A percentile compares a stretch with the other conserved stretches of the same genome.
phyloP scores from a whole-genome alignment of 2,888 invertebrate genomes.

The Dromius quadrimaculatus region DNA sequence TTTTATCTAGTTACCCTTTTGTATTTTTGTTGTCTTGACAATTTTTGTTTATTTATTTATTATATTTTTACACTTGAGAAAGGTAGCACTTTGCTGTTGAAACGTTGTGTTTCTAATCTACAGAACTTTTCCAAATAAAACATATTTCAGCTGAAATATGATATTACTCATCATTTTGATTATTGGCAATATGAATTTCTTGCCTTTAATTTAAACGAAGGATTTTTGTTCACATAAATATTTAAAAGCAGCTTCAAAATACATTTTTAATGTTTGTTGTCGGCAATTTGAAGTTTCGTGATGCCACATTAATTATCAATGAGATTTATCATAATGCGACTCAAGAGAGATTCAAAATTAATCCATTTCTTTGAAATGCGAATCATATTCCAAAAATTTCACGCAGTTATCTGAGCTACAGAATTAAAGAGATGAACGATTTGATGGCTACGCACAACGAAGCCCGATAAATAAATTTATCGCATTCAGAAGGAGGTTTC shows the following conservation, averaged over 20 bases:
- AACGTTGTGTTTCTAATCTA: too few species aligned
- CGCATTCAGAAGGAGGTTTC: constrained; percentile 24
- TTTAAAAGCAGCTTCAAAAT: too few species aligned
- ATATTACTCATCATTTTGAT: background rate
- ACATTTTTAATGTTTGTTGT: constrained; percentile 28
- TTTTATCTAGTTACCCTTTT: too few species aligned
- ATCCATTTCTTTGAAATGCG: constrained; percentile 38
- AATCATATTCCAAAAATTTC: constrained; percentile 47
- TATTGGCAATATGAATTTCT: background rate
- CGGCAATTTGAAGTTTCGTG: constrained; percentile 12
- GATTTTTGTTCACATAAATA: too few species aligned
- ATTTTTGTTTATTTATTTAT: too few species aligned
- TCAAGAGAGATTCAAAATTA: constrained; percentile 45
- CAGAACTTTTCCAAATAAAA: too few species aligned
- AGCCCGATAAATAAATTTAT: constrained; percentile 33
- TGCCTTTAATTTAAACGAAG: background rate
- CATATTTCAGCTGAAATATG: too few species aligned
- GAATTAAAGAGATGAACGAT: constrained; percentile 51
- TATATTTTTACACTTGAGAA: too few species aligned
- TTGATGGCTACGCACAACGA: constrained; percentile 45
- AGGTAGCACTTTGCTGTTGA: too few species aligned
- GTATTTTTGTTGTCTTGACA: too few species aligned
- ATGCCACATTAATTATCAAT: constrained; percentile 32
- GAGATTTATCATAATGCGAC: constrained; percentile 48
- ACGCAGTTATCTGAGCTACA: constrained; percentile 48